A percentile compares a stretch with the other conserved stretches of the same genome.
Conservation (phyloP, 2,113 vertebrate genomes). For the Colistium nudipinnis region DNA sequence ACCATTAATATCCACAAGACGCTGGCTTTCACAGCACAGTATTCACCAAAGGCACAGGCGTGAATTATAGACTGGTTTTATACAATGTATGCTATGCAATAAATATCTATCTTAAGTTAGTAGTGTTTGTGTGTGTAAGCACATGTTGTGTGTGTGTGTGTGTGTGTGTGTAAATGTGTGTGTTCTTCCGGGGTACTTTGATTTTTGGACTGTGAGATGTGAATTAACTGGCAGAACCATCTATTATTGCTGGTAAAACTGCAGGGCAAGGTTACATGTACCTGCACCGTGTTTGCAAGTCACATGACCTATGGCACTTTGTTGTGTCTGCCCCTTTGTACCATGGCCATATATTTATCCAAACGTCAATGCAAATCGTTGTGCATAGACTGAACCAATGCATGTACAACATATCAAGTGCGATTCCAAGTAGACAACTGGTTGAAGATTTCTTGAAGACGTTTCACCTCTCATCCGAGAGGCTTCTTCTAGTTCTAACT, state of each 20-base stretch:
- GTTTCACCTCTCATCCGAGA: no score
- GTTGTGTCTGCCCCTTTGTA: neutral
- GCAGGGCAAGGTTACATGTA: neutral
- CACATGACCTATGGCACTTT: neutral
- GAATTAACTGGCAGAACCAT: constrained; percentile 16
- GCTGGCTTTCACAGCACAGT: neutral
- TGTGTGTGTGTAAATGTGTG: constrained; percentile 16
- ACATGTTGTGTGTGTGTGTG: constrained; percentile 5
- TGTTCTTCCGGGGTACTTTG: constrained; percentile 9
- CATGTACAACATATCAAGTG: neutral
- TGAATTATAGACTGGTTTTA: neutral
- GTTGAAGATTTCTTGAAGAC: no score
- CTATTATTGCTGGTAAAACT: constrained; percentile 7
- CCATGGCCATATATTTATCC: neutral
- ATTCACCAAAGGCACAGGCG: neutral
- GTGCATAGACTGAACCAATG: neutral
- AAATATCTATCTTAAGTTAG: neutral
- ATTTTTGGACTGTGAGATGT: constrained; percentile 16
- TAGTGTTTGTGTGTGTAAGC: neutral
- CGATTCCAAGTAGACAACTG: no score
- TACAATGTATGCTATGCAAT: neutral
- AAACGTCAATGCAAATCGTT: neutral
- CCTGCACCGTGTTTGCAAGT: neutral
- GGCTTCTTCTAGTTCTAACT: no score
- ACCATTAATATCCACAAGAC: no score